Conservation (phyloP, 2,888 invertebrate genomes). For the Drosophila lacicola region DNA sequence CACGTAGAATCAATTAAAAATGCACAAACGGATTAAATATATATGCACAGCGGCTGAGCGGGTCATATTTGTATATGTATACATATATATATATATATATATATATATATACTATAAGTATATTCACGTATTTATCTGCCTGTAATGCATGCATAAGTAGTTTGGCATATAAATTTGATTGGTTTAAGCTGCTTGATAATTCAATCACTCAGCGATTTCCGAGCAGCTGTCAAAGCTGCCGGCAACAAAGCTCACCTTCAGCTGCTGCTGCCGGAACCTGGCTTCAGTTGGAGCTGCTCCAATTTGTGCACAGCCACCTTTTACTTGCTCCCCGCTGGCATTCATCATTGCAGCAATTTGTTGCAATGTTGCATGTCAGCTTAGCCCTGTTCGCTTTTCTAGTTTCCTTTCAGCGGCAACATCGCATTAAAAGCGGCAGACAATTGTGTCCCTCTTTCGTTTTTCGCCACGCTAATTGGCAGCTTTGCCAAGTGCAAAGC, state of each 20-base stretch:
- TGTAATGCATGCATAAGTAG: constrained; percentile 36
- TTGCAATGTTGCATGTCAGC: constrained; percentile 80
- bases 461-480: constrained; percentile 68
- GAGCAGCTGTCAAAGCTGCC: constrained; percentile 60
- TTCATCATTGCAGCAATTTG: constrained; percentile 69
- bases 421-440: constrained; percentile 68
- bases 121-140: background rate
- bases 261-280: background rate
- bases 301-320: constrained; percentile 8
- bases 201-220: constrained; percentile 54
- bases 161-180: constrained; percentile 43
- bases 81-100: background rate
- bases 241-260: constrained; percentile 28
- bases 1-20: constrained; percentile 54
- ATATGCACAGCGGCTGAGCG: background rate
- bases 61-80: background rate
- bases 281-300: background rate
- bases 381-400: constrained; percentile 42
- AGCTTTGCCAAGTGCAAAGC: constrained; percentile 33
- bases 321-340: constrained; percentile 19
- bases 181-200: constrained; percentile 60
- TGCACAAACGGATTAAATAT: constrained; percentile 38
- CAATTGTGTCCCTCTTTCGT: constrained; percentile 41
- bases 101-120: background rate
- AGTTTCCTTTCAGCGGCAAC: constrained; percentile 51